phyloP scores from a whole-genome alignment of 2,888 invertebrate genomes.

The Dolomedes plantarius region DNA sequence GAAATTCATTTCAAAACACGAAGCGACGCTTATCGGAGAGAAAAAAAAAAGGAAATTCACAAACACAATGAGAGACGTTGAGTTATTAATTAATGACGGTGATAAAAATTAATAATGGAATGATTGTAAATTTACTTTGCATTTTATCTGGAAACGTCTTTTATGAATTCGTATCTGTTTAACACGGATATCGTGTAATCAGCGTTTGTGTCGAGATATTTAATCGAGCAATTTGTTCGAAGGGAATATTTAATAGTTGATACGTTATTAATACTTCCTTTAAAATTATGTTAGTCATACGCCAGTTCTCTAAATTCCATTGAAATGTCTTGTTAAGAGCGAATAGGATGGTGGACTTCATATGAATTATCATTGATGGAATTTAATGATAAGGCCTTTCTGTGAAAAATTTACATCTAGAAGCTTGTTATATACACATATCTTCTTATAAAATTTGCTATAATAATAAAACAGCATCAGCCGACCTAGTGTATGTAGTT shows the following conservation, averaged over 20 bases:
- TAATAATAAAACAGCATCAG: too few species aligned
- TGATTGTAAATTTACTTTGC: background rate
- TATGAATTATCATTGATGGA: too few species aligned
- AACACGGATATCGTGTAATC: background rate
- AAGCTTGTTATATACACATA: too few species aligned
- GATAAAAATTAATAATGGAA: background rate
- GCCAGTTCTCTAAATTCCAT: too few species aligned
- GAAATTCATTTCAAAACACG: conserved; percentile 1
- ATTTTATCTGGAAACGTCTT: background rate
- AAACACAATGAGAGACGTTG: background rate
- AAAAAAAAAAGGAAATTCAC: background rate
- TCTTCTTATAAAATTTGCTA: too few species aligned
- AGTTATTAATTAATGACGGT: conserved; percentile 1
- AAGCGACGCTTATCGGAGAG: background rate
- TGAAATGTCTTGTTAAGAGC: too few species aligned
- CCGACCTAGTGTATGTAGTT: too few species aligned
- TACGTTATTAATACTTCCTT: too few species aligned
- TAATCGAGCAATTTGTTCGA: background rate
- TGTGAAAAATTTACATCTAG: too few species aligned
- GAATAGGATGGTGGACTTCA: too few species aligned
- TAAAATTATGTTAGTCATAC: too few species aligned
- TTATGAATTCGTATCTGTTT: background rate
- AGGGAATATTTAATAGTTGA: background rate
- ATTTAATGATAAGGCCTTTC: too few species aligned
- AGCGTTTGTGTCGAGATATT: background rate